Evolutionary conservation across 1,140 invertebrate species (phyloP).

Genomic region (Ruditapes philippinarum): DNA sequence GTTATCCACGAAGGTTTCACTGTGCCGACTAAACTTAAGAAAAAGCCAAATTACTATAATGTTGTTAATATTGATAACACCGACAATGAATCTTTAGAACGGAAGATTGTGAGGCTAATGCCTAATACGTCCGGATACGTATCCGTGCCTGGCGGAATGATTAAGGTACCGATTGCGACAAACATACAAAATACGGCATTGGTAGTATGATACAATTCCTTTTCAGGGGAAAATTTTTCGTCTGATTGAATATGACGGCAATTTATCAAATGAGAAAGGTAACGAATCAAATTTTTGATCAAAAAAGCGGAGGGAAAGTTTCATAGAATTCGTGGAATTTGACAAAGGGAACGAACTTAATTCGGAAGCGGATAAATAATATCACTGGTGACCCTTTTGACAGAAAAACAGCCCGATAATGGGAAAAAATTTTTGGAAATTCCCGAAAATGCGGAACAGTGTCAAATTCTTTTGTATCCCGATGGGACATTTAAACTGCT

Average conservation of each 20-base stretch:
- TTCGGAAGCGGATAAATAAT: too few relatives aligned
- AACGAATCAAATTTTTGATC: slow-evolving; percentile 5
- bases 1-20: slow-evolving; percentile 38
- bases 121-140: not conserved
- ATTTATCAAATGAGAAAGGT: slow-evolving; percentile 18
- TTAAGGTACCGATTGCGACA: not conserved
- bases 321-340: slow-evolving; percentile 35
- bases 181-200: not conserved
- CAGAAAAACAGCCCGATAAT: not conserved
- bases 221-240: too few relatives aligned
- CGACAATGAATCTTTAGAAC: not conserved
- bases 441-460: slow-evolving; percentile 60
- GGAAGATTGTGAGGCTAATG: not conserved
- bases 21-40: not conserved
- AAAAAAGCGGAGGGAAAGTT: not conserved
- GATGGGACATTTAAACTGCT: slow-evolving; percentile 57
- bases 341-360: too few relatives aligned
- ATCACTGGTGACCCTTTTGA: too few relatives aligned
- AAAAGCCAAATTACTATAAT: not conserved
- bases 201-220: too few relatives aligned
- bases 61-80: not conserved
- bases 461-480: slow-evolving; percentile 57
- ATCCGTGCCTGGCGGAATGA: not conserved
- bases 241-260: too few relatives aligned
- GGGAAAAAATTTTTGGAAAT: slow-evolving; percentile 54